Percentiles rank a stretch among this genome's conserved stretches.
These are phyloP conservation scores for Arremon aurantiirostris DNA, from an alignment of 2,797 vertebrate species.

Conservation along the genomic window DNA sequence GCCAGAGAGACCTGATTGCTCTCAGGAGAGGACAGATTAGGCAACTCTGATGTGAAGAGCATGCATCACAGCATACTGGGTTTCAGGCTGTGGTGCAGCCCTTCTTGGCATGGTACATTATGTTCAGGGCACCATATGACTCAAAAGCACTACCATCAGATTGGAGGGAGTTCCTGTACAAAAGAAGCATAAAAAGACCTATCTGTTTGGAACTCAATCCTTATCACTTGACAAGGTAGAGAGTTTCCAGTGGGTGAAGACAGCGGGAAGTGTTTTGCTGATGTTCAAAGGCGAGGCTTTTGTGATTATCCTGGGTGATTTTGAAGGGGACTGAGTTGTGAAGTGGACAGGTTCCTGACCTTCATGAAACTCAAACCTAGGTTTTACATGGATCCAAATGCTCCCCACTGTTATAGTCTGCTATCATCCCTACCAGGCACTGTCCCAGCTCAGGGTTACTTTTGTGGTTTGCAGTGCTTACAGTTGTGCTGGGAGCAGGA, in stretches of 20 bases:
- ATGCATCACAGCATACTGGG: neutral
- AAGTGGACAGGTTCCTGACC: neutral
- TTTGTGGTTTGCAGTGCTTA: neutral
- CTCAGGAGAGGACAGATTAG: neutral
- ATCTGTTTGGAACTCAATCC: neutral
- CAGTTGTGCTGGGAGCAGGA: neutral
- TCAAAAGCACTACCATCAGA: neutral
- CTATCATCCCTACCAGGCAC: neutral
- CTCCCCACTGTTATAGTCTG: neutral
- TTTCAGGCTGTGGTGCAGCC: neutral
- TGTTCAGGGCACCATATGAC: neutral
- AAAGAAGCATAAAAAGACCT: neutral
- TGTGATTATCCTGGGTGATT: neutral
- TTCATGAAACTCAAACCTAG: neutral
- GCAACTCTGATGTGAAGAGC: neutral
- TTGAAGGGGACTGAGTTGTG: neutral
- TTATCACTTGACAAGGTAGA: neutral
- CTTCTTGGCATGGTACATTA: neutral
- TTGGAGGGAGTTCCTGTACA: neutral
- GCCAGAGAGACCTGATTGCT: neutral
- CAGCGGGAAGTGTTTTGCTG: neutral
- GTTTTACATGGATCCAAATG: neutral
- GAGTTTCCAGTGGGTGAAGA: neutral
- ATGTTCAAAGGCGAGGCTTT: neutral
- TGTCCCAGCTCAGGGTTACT: rapidly evolving